Percentiles rank a stretch among this genome's conserved stretches.
phyloP scores from a whole-genome alignment of 2,888 invertebrate genomes.

The Nephrotoma appendiculata region DNA sequence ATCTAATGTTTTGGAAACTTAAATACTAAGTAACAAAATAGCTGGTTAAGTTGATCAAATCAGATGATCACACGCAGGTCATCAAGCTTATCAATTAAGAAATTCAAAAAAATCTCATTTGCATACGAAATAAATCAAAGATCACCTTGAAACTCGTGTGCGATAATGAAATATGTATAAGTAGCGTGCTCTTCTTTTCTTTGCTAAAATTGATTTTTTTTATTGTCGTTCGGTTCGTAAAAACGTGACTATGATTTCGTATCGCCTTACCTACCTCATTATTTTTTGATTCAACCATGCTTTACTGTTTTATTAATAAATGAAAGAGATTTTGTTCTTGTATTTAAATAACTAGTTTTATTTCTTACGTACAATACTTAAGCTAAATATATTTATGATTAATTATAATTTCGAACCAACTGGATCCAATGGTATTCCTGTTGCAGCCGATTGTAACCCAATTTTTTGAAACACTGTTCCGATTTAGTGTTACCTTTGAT shows the following conservation, averaged over 20 bases:
- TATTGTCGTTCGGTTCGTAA: background rate
- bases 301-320: background rate
- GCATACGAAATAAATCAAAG: background rate
- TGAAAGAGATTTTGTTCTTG: background rate
- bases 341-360: background rate
- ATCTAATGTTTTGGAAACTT: no score
- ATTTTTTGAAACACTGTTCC: background rate
- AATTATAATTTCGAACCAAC: background rate
- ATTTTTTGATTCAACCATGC: background rate
- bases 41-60: no score
- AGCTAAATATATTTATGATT: background rate
- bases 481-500: background rate
- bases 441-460: background rate
- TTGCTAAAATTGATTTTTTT: background rate
- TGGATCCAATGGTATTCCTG: background rate
- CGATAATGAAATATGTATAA: background rate
- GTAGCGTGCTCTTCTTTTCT: background rate
- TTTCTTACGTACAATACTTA: background rate
- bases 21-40: no score
- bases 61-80: background rate
- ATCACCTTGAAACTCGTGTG: background rate
- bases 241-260: background rate
- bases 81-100: background rate
- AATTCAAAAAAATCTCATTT: background rate
- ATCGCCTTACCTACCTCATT: background rate